Evolutionary conservation across 1,140 invertebrate species (phyloP), one percentile per base, ranked within the genome.

Genomic region (Halesus radiatus): DNA sequence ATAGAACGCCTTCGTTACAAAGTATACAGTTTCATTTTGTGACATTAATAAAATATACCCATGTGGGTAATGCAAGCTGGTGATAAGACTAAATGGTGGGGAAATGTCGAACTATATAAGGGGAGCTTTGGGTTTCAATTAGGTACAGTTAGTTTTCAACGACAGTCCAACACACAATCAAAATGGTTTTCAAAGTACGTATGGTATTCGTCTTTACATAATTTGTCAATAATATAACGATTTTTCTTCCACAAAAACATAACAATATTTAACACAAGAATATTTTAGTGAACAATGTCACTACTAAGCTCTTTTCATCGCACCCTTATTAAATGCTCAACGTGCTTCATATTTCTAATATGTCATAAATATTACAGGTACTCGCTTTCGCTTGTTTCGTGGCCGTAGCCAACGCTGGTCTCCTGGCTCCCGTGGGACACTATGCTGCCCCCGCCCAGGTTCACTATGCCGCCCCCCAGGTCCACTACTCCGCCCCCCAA

Each of bases 401-500:
- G 58, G 82, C 82, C 29, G 79, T 62, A 4, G 79, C 78, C 73
- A 60, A 78, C 10, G 79, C 80, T 58, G 81, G 82, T 75, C 15
- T 83, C 4, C 73, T 85, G 64, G 74, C 81, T 22, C 81, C 81
- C 86, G 26, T 29, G 26, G 26, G 26, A 29, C 26, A 29, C 26
- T 29, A 29, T 29, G 26, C 26, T 29, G 74, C 81, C 22, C 81
- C 81, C 86, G 83, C 32, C 86, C 87, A 78, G 84, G 88, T 26
- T 77, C 88, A 29, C 83, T 52, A 72, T 50, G 54, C 75, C 75
- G 73, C 78, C 78, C 75, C 58, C 4, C 78, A 78, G 45, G 23
- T 26, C 5, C 37, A 88, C 20, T 86, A 88, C 64, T 86, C 87
- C n/a, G n/a, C 81, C 32, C 84, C 81, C 18, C 87, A 78, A 84